phyloP scores from a whole-genome alignment of 2,888 invertebrate genomes.

The Reticulitermes lucifugus region DNA sequence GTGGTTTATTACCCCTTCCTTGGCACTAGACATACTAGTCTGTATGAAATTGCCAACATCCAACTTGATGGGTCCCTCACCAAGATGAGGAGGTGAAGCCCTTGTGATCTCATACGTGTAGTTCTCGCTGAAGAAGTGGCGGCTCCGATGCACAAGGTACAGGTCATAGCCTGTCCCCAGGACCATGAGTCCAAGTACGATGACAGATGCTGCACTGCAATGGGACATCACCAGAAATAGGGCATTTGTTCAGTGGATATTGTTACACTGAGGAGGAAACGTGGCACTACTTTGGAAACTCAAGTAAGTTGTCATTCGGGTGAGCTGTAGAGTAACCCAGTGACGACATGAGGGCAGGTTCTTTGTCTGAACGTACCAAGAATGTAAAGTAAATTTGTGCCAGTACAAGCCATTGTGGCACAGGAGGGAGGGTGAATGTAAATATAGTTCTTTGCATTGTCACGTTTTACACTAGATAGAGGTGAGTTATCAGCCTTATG shows the following conservation, averaged over 20 bases:
- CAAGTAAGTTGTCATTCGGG: too few species aligned
- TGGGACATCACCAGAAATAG: neutral
- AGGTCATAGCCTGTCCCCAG: slow-evolving; percentile 80
- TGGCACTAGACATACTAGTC: neutral
- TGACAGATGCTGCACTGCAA: slow-evolving; percentile 67
- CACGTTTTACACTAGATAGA: too few species aligned
- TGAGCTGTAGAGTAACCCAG: too few species aligned
- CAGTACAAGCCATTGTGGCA: too few species aligned
- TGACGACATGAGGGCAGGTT: too few species aligned
- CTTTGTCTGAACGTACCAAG: too few species aligned
- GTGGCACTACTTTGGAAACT: too few species aligned
- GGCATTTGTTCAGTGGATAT: neutral
- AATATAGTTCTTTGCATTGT: too few species aligned
- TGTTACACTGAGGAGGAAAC: too few species aligned
- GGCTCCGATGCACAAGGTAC: slow-evolving; percentile 60
- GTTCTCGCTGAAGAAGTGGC: slow-evolving; percentile 45
- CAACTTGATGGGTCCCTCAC: neutral
- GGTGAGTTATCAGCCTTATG: too few species aligned
- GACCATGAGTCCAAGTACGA: slow-evolving; percentile 70
- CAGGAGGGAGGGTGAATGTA: too few species aligned
- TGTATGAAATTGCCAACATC: slow-evolving; percentile 4
- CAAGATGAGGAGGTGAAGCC: slow-evolving; percentile 1
- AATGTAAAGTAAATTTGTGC: too few species aligned
- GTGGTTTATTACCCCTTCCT: neutral
- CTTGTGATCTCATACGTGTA: slow-evolving; percentile 48